Evolutionary conservation across 2,797 vertebrate genomes (phyloP), one percentile per base, ranked within the genome.

Genomic region (Craterocephalus amniculus): DNA sequence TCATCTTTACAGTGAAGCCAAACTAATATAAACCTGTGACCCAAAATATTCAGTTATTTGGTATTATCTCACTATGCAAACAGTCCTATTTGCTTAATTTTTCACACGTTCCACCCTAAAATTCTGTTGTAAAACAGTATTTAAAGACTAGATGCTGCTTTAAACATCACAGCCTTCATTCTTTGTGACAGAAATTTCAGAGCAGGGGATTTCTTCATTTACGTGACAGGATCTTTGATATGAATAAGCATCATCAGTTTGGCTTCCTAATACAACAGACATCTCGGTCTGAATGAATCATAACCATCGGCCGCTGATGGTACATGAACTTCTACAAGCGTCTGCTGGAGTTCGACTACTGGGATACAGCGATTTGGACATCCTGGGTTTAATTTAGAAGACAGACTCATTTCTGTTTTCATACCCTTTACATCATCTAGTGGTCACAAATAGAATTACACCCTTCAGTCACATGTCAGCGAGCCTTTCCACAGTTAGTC

Each of bases 401-500:
- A 20, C 40, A 56, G 24, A 57, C 31, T 68, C 2, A 16, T 24
- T 48, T 70, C 49, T 63, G 8, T 52, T 54, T 31, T 63, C 2
- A 16, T 67, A 18, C 74, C 63, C 76, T 40, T 67, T 31, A 71
- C 73, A 22, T 80, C 85, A 20, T 61, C 91, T 87, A 67, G 88
- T 88, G 92, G 87, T 27, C 58, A 9, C 16, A 18, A 1, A 11
- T 2, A 35, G 63, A 65, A 72, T 0, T 78, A 70, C 85, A 64
- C 1, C 24, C n/a, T n/a, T 0, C 24, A 69, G 67, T 79, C 81
- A 49, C 75, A 71, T 64, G 52, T 80, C 77, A 9, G 62, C 22
- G 65, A 67, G 61, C 80, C 78, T 70, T 71, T 70, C 75, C 43
- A 85, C 87, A 76, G 91, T 89, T 81, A 88, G 87, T 83, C 76